These are phyloP conservation scores for Lepidurus packardi DNA, from an alignment of 1,140 invertebrate species.

Conservation along the genomic window DNA sequence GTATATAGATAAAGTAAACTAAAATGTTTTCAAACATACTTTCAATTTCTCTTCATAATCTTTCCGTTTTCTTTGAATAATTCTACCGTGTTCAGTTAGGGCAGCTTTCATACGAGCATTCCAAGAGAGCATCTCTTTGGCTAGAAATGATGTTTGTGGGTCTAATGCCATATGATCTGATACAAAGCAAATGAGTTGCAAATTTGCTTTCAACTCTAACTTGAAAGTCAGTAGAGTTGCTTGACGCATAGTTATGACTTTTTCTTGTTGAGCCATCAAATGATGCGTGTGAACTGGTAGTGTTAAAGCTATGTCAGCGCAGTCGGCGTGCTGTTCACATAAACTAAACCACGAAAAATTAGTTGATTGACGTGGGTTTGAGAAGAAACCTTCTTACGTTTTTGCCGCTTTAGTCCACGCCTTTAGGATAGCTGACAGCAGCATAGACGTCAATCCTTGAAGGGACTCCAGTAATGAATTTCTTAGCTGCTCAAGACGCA, in stretches of 20 bases:
- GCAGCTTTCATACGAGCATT: constrained; percentile 69
- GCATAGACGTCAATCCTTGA: neutral
- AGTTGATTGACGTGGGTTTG: neutral
- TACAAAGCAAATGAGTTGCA: constrained; percentile 46
- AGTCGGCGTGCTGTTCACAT: constrained; percentile 74
- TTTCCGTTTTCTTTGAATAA: constrained; percentile 70
- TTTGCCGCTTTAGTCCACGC: neutral
- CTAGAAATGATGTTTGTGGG: constrained; percentile 14
- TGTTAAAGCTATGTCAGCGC: constrained; percentile 69
- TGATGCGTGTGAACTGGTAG: constrained; percentile 75
- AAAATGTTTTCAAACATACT: constrained; percentile 49
- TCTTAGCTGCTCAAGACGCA: neutral
- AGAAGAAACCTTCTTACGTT: neutral
- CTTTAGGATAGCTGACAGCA: neutral
- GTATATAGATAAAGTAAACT: constrained; percentile 30
- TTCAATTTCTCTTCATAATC: constrained; percentile 80
- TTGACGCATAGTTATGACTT: constrained; percentile 67
- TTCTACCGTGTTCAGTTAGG: constrained; percentile 71
- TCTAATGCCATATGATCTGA: constrained; percentile 30
- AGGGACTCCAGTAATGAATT: neutral
- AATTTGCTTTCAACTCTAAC: constrained; percentile 59
- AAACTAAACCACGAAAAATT: constrained; percentile 52
- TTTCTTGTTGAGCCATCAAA: constrained; percentile 72
- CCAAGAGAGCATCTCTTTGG: constrained; percentile 51
- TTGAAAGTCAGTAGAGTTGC: constrained; percentile 67